Evolutionary conservation across 2,888 invertebrate genomes (phyloP).

Genomic region (Selenia dentaria): DNA sequence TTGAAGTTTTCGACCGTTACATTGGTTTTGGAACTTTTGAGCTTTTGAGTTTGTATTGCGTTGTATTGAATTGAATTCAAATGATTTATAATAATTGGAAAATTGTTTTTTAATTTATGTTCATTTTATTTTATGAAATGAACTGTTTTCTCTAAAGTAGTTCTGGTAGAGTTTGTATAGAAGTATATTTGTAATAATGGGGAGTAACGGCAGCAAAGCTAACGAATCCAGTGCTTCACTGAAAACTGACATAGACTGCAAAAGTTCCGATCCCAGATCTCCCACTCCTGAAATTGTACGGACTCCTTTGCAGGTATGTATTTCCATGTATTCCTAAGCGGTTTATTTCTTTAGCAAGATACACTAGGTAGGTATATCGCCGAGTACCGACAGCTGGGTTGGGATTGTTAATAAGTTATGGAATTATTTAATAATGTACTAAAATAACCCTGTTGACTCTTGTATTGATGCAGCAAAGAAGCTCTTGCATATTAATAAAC

Average conservation of each 20-base stretch:
- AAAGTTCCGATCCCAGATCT: conserved; percentile 83
- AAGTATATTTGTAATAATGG: conserved; percentile 56
- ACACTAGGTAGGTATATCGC: no score
- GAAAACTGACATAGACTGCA: conserved; percentile 55
- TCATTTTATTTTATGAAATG: conserved; percentile 1
- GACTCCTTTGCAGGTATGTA: conserved; percentile 84
- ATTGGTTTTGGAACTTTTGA: conserved; percentile 48
- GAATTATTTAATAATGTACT: no score
- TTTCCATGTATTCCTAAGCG: conserved; percentile 8
- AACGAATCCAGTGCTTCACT: conserved; percentile 49
- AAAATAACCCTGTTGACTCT: no score
- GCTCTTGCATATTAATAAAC: no score
- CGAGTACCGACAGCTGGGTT: no score
- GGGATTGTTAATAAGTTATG: no score
- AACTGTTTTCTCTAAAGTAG: background rate
- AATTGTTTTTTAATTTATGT: conserved; percentile 24
- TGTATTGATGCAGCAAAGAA: no score
- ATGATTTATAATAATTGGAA: no score
- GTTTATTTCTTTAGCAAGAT: no score
- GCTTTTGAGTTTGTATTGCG: conserved; percentile 30
- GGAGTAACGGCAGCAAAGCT: conserved; percentile 71
- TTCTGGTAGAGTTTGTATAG: conserved; percentile 3
- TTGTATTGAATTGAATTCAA: no score
- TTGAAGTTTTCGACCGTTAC: conserved; percentile 59
- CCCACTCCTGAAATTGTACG: conserved; percentile 84